Conservation (phyloP, 2,888 invertebrate species). For the Myopa tessellatipennis region DNA sequence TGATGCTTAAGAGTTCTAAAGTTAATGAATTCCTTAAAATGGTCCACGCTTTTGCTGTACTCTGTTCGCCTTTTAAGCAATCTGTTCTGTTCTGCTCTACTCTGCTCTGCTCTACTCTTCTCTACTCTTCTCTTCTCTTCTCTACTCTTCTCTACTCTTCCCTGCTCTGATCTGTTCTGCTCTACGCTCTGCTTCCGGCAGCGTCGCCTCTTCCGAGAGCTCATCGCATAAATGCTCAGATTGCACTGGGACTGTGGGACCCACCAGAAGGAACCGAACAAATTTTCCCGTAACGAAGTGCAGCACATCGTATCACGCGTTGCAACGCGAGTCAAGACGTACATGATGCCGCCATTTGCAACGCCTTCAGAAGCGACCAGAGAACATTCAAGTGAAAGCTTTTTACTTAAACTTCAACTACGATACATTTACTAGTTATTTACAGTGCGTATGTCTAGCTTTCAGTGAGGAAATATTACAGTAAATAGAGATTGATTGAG, state of each 20-base stretch:
- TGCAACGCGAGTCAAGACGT: background rate
- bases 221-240: conserved; percentile 50
- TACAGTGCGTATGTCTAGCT: conserved; percentile 23
- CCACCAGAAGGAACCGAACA: conserved; percentile 61
- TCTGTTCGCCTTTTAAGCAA: too few relatives aligned
- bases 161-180: too few relatives aligned
- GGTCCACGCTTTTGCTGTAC: too few relatives aligned
- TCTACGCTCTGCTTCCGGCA: too few relatives aligned
- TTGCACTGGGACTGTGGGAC: conserved; percentile 61
- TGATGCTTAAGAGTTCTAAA: too few relatives aligned
- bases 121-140: too few relatives aligned
- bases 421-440: conserved; percentile 42
- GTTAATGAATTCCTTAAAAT: too few relatives aligned
- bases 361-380: background rate
- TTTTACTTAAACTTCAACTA: background rate
- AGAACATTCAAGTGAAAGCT: background rate
- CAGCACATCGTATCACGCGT: background rate
- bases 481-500: background rate
- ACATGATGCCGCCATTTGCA: background rate
- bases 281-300: conserved; percentile 48
- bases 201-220: too few relatives aligned
- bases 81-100: too few relatives aligned
- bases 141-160: too few relatives aligned
- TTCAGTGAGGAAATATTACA: background rate
- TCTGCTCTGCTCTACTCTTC: too few relatives aligned